Conservation (phyloP, 2,113 vertebrate genomes). For the Hippocampus comes region DNA sequence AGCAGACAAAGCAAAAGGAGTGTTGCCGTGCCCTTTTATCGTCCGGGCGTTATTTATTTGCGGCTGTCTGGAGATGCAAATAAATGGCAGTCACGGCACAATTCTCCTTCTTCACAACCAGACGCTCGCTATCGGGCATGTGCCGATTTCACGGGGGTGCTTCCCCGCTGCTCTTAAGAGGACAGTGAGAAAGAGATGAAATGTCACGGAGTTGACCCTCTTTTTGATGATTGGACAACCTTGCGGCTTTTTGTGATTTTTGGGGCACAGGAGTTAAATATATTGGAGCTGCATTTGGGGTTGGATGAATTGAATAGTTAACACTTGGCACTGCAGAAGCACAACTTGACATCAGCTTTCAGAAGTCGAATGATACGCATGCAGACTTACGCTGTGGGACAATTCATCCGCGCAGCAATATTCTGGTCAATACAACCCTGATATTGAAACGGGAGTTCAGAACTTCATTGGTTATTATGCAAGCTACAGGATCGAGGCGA, state of each 20-base stretch:
- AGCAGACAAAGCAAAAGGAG: conserved; percentile 20
- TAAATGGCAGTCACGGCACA: conserved; percentile 41
- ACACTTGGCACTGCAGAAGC: neutral
- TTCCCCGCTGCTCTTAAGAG: conserved; percentile 14
- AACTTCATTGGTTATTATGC: no score
- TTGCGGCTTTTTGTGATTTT: neutral
- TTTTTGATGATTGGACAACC: neutral
- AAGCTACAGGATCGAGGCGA: neutral
- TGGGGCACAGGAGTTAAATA: neutral
- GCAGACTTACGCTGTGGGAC: no score
- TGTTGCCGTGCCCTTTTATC: conserved; percentile 12
- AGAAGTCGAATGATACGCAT: no score
- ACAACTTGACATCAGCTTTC: no score
- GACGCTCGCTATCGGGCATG: conserved; percentile 24
- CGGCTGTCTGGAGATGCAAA: conserved; percentile 24
- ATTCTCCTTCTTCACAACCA: conserved; percentile 39
- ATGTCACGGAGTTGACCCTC: conserved; percentile 1
- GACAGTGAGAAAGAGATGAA: conserved; percentile 3
- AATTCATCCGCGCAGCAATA: no score
- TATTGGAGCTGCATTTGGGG: neutral
- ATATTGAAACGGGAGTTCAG: no score
- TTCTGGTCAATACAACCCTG: no score
- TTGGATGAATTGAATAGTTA: conserved; percentile 5
- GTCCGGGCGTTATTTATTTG: conserved; percentile 29
- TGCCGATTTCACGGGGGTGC: conserved; percentile 24